Base-by-base conservation (phyloP, 2,113 vertebrate genomes). In the Leptobrachium leishanense region DNA sequence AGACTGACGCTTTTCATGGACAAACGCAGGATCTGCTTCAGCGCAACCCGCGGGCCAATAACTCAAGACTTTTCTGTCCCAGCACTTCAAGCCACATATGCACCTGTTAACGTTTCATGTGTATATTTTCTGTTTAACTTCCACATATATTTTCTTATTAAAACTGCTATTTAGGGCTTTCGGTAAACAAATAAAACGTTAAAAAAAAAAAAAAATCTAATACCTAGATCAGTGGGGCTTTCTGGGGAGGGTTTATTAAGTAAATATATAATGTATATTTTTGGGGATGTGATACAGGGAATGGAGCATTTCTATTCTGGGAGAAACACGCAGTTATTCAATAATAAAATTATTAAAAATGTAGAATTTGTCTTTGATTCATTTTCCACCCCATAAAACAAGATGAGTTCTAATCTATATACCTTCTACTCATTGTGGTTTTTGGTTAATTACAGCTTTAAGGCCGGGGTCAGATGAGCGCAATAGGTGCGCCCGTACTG, bases 71-170 rank as follows among this genome's bases (percentile, higher is more conserved):
- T 86, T 88, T 89, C 85, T 85, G 88, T 83, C 88, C 87, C 88
- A 87, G 83, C 72, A 82, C 68, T 87, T 90, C 83, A 86, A 40
- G 59, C 40, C 69, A 66, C 39, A 44, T 50, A 53, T 72, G n/a
- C 54, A 40, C 59, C 77, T 68, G 77, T 80, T 80, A 92, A 93
- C 93, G 20, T 81, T 68, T 68, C 65, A 50, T 62, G 40, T 91
- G 85, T 94, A 91, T 93, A 91, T 91, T 92, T 94, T 93, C 89
- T 91, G 92, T 94, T 93, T 96, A 95, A 92, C 91, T 88, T 92
- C 91, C 87, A 92, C 90, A 90, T 93, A 92, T 98, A 95, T 97
- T 97, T 98, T 97, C 95, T 92, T 96, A 97, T 88, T 88, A 92
- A 79, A 73, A 81, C 12, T 81, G 20, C 87, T 89, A 85, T 90